These are phyloP conservation scores for Pyrgilauda ruficollis DNA, from an alignment of 2,113 vertebrate genomes.

Conservation along the genomic window DNA sequence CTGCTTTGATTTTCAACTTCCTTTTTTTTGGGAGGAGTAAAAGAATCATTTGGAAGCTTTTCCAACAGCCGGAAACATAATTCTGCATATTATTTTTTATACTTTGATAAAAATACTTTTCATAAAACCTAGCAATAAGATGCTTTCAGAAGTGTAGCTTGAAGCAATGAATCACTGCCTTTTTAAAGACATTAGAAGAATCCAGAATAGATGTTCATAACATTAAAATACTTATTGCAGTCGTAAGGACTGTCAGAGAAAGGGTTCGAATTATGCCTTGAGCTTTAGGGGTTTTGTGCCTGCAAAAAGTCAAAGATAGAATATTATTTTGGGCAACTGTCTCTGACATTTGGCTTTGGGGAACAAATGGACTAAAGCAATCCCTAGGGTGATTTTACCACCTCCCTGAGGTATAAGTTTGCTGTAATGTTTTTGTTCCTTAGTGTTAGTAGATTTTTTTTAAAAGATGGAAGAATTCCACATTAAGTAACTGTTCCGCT, in stretches of 20 bases:
- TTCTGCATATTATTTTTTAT: background rate
- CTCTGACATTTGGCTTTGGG: background rate
- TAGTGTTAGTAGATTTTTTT: background rate
- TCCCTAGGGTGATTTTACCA: background rate
- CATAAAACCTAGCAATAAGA: background rate
- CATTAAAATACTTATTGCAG: constrained; percentile 14
- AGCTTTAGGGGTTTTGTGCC: background rate
- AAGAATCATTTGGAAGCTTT: background rate
- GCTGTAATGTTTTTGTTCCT: background rate
- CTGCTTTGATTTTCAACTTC: constrained; percentile 7
- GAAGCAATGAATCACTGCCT: constrained; percentile 17
- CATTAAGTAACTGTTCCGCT: background rate
- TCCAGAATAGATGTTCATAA: constrained; percentile 12
- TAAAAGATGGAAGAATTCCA: background rate
- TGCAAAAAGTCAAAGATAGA: background rate
- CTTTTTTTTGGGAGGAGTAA: background rate
- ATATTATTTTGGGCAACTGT: background rate
- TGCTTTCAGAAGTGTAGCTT: background rate
- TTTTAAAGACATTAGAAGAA: background rate
- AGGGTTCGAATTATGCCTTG: background rate
- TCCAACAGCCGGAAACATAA: background rate
- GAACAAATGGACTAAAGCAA: background rate
- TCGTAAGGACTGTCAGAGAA: background rate
- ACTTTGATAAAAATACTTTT: constrained; percentile 23
- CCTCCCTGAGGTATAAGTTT: background rate